phyloP scores from a whole-genome alignment of 2,797 vertebrate genomes.

The Leptatherina wallacei region DNA sequence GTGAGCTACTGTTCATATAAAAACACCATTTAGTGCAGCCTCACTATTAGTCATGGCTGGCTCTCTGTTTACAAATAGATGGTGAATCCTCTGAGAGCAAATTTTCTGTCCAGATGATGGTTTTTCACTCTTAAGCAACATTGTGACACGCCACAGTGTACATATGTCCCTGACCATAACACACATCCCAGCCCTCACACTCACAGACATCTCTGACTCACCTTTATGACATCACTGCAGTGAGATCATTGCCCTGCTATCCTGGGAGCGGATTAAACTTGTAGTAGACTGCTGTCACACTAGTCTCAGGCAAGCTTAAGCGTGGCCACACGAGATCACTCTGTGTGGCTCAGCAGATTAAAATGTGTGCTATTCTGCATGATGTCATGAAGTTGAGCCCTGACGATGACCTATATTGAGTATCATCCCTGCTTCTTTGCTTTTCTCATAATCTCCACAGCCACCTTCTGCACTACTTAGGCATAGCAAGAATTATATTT shows the following conservation, averaged over 20 bases:
- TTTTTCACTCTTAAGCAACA: neutral
- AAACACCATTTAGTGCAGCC: neutral
- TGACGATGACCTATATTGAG: constrained; percentile 53
- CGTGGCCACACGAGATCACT: constrained; percentile 40
- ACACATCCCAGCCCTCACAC: constrained; percentile 2
- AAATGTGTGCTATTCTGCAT: constrained; percentile 49
- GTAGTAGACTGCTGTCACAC: constrained; percentile 30
- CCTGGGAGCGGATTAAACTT: constrained; percentile 48
- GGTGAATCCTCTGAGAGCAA: neutral
- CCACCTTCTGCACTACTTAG: neutral
- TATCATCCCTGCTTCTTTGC: constrained; percentile 1
- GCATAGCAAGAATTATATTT: neutral
- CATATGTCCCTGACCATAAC: constrained; percentile 7
- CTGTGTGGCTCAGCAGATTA: constrained; percentile 67
- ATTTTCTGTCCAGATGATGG: neutral
- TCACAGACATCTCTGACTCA: constrained; percentile 58
- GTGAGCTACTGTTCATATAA: constrained; percentile 3
- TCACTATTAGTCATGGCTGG: neutral
- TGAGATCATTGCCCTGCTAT: constrained; percentile 50
- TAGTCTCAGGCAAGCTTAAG: constrained; percentile 54
- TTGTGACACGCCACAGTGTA: neutral
- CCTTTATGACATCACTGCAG: constrained; percentile 70
- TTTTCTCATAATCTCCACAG: neutral
- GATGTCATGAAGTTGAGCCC: constrained; percentile 63
- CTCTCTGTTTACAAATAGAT: neutral